A percentile compares a stretch with the other conserved stretches of the same genome.
These are phyloP conservation scores for Bradypus variegatus DNA, from an alignment of 2,797 vertebrate species.

Conservation along the genomic window DNA sequence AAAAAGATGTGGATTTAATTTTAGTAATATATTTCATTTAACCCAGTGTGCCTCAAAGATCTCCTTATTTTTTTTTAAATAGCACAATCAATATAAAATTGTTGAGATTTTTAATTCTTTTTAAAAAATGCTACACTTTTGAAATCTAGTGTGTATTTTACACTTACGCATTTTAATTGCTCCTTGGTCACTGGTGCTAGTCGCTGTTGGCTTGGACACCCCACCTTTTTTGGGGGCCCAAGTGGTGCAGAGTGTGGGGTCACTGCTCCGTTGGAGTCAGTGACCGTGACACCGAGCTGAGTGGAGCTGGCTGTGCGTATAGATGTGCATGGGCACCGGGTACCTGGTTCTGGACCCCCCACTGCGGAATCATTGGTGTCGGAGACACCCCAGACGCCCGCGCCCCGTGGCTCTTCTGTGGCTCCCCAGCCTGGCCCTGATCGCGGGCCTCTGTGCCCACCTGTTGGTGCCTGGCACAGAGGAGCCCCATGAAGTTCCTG, in stretches of 20 bases:
- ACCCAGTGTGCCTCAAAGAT: neutral
- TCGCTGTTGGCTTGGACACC: neutral
- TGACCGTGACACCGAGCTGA: no score
- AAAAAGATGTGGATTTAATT: neutral
- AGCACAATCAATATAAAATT: neutral
- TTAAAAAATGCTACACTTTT: neutral
- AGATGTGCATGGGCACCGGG: accelerated
- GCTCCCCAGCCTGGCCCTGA: neutral
- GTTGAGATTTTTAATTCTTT: neutral
- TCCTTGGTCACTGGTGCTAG: neutral
- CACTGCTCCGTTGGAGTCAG: neutral
- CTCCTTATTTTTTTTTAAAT: neutral
- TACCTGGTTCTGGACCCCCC: neutral
- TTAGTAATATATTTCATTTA: neutral
- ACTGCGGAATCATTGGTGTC: no score
- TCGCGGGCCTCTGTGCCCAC: neutral
- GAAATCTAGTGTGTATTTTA: neutral
- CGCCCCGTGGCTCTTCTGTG: neutral
- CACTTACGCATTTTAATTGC: neutral
- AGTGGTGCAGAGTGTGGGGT: neutral
- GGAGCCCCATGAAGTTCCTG: neutral
- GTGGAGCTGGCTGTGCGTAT: neutral
- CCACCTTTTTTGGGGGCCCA: neutral
- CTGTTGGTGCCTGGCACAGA: neutral
- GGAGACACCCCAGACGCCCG: neutral